These are phyloP conservation scores for Pollenia angustigena DNA, from an alignment of 2,888 invertebrate species.

Conservation along the genomic window DNA sequence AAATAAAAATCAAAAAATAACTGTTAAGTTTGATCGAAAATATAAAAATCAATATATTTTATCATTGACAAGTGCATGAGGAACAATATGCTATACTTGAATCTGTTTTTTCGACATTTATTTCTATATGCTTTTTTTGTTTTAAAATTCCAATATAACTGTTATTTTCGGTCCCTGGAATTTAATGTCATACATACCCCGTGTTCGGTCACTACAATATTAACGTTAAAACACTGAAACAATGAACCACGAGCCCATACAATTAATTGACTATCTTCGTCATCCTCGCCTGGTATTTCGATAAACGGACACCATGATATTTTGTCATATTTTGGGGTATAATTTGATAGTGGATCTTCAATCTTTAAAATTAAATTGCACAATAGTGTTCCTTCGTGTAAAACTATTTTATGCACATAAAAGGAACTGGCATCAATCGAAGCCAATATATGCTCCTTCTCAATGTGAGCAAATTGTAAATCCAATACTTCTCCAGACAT, in stretches of 20 bases:
- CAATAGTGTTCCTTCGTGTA: constrained; percentile 86
- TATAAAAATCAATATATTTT: too few relatives aligned
- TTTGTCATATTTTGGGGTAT: constrained; percentile 86
- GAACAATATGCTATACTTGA: too few relatives aligned
- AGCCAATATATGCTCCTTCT: constrained; percentile 91
- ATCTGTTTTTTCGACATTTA: too few relatives aligned
- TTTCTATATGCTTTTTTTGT: too few relatives aligned
- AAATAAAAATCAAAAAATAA: too few relatives aligned
- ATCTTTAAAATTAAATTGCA: constrained; percentile 85
- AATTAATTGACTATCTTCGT: constrained; percentile 89
- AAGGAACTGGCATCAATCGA: constrained; percentile 95
- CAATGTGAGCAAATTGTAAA: constrained; percentile 94
- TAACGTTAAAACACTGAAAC: constrained; percentile 83
- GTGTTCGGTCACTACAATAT: constrained; percentile 80
- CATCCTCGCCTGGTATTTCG: constrained; percentile 81
- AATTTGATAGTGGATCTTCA: constrained; percentile 82
- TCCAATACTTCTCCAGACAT: constrained; percentile 95
- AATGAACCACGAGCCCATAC: constrained; percentile 91
- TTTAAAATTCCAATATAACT: too few relatives aligned
- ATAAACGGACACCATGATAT: constrained; percentile 97
- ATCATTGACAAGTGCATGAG: too few relatives aligned
- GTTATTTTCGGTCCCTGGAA: too few relatives aligned
- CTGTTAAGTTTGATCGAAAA: too few relatives aligned
- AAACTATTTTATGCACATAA: constrained; percentile 91
- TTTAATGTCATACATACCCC: constrained; percentile 79